These are phyloP conservation scores for Nymphalis io DNA, from an alignment of 1,140 invertebrate genomes.

Conservation along the genomic window DNA sequence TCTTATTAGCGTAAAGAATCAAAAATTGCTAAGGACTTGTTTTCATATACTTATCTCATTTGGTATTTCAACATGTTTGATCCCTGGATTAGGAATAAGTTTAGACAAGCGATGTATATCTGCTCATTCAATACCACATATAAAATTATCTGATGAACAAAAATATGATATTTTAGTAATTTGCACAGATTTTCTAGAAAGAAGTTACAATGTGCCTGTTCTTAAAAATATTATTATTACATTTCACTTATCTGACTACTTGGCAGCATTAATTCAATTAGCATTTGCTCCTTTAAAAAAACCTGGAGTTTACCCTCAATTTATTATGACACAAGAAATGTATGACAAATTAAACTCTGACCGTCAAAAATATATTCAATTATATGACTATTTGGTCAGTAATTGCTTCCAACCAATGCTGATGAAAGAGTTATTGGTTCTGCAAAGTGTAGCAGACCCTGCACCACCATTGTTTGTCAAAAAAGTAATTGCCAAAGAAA, in stretches of 20 bases:
- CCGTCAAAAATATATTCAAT: conserved; percentile 77
- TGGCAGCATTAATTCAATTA: conserved; percentile 87
- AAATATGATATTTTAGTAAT: conserved; percentile 66
- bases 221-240: conserved; percentile 77
- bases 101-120: conserved; percentile 68
- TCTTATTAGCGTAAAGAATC: conserved; percentile 82
- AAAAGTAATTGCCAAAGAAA: conserved; percentile 81
- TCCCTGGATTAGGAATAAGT: conserved; percentile 84
- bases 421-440: conserved; percentile 86
- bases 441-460: conserved; percentile 82
- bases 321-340: conserved; percentile 79
- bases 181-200: conserved; percentile 64
- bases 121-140: conserved; percentile 43
- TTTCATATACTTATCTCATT: conserved; percentile 84
- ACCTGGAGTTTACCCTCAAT: conserved; percentile 74
- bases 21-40: conserved; percentile 77
- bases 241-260: conserved; percentile 79
- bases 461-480: conserved; percentile 85
- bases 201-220: conserved; percentile 61
- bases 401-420: conserved; percentile 83
- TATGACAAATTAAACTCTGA: conserved; percentile 80
- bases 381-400: conserved; percentile 80
- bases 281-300: conserved; percentile 84
- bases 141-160: conserved; percentile 61
- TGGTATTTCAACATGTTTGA: conserved; percentile 84